Conservation (phyloP, 1,140 invertebrate genomes). For the Drosophila repleta region DNA sequence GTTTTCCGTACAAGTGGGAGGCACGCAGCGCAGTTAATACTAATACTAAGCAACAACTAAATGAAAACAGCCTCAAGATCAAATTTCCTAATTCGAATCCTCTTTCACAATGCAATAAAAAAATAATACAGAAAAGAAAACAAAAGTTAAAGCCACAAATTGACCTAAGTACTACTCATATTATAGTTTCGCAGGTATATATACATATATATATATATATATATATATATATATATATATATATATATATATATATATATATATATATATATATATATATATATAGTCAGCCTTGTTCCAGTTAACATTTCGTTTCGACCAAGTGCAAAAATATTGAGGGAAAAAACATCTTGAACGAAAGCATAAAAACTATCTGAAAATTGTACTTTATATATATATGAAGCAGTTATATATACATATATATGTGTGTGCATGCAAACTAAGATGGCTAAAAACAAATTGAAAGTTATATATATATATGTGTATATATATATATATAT, state of each 20-base stretch:
- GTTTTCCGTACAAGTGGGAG: neutral
- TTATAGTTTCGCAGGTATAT: constrained; percentile 61
- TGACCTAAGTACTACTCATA: constrained; percentile 54
- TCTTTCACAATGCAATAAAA: constrained; percentile 40
- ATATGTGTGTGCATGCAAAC: constrained; percentile 1
- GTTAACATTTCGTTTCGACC: constrained; percentile 44
- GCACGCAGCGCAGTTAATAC: constrained; percentile 1
- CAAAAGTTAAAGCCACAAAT: constrained; percentile 53
- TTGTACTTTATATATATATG: constrained; percentile 47
- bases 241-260: constrained; percentile 2
- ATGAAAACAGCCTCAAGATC: constrained; percentile 1
- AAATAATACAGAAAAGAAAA: constrained; percentile 9
- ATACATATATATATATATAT: too few relatives aligned
- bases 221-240: constrained; percentile 1
- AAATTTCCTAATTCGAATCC: constrained; percentile 39
- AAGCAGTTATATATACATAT: constrained; percentile 7
- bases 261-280: constrained; percentile 2
- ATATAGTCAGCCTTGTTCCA: constrained; percentile 28
- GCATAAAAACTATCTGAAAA: constrained; percentile 38
- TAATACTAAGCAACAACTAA: constrained; percentile 23
- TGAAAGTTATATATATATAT: constrained; percentile 5
- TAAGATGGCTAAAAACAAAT: neutral
- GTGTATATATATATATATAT: constrained; percentile 25
- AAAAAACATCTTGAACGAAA: constrained; percentile 8
- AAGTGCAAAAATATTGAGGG: constrained; percentile 24